Conservation (phyloP, 2,113 vertebrate genomes). For the Scytalopus superciliaris region DNA sequence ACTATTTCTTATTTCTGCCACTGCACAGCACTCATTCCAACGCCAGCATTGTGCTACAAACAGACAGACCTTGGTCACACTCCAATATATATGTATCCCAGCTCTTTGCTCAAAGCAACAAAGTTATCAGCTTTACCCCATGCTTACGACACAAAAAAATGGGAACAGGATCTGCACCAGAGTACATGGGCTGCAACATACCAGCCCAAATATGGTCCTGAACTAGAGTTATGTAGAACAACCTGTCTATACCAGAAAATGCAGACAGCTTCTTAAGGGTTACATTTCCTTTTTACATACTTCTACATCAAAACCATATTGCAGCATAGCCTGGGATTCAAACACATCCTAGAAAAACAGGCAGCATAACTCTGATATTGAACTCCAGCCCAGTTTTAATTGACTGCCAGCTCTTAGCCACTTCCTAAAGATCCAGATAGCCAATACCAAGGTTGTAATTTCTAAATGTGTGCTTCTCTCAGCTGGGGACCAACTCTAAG, state of each 20-base stretch:
- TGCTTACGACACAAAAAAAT: neutral
- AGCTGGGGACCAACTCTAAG: conserved; percentile 61
- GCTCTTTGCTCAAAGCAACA: neutral
- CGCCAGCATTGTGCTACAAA: neutral
- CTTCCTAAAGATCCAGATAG: conserved; percentile 70
- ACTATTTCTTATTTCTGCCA: neutral
- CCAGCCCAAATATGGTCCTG: neutral
- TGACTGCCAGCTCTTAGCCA: conserved; percentile 73
- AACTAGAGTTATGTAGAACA: conserved; percentile 4
- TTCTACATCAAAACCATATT: conserved; percentile 80
- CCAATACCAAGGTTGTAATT: conserved; percentile 70
- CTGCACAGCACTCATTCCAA: neutral
- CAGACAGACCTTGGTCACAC: neutral
- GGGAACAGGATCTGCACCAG: neutral
- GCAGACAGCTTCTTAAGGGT: conserved; percentile 71
- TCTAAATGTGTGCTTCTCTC: conserved; percentile 57
- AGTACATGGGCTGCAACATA: neutral
- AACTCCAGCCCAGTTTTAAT: conserved; percentile 77
- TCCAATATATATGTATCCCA: neutral
- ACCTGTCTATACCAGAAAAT: conserved; percentile 60
- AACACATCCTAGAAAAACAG: conserved; percentile 73
- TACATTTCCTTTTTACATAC: conserved; percentile 77
- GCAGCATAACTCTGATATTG: conserved; percentile 72
- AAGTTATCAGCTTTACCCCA: neutral
- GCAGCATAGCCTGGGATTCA: conserved; percentile 49